phyloP scores from a whole-genome alignment of 2,113 vertebrate genomes.

The Hucho hucho region DNA sequence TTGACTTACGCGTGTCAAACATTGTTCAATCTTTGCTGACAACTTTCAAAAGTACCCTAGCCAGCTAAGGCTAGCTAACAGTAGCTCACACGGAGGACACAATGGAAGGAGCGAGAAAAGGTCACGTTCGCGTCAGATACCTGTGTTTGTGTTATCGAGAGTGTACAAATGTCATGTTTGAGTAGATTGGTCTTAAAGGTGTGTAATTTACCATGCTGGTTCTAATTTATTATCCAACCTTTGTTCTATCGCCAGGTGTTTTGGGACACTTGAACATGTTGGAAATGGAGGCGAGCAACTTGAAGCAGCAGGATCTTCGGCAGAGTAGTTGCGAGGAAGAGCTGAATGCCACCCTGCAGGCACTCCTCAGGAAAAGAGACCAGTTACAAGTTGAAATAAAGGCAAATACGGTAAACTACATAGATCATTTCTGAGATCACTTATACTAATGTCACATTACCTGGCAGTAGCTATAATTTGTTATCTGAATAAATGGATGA shows the following conservation, averaged over 20 bases:
- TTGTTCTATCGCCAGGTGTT: conserved; percentile 52
- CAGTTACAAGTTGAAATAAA: conserved; percentile 54
- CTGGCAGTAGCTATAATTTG: not conserved
- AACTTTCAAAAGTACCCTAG: not conserved
- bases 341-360: conserved; percentile 46
- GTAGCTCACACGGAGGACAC: not conserved
- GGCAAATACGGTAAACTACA: conserved; percentile 48
- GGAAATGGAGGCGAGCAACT: conserved; percentile 43
- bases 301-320: conserved; percentile 31
- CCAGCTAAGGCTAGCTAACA: not conserved
- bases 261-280: conserved; percentile 57
- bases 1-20: no score
- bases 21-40: not conserved
- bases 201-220: conserved; percentile 3
- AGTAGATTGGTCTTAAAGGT: conserved; percentile 52
- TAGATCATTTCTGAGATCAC: not conserved
- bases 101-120: not conserved
- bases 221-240: not conserved
- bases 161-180: conserved; percentile 22
- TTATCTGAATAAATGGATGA: not conserved
- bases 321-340: conserved; percentile 25
- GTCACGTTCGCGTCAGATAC: no score
- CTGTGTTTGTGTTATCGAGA: not conserved
- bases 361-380: conserved; percentile 57
- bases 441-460: not conserved